Conservation (phyloP, 2,888 invertebrate genomes). For the Caenorhabditis virilis region DNA sequence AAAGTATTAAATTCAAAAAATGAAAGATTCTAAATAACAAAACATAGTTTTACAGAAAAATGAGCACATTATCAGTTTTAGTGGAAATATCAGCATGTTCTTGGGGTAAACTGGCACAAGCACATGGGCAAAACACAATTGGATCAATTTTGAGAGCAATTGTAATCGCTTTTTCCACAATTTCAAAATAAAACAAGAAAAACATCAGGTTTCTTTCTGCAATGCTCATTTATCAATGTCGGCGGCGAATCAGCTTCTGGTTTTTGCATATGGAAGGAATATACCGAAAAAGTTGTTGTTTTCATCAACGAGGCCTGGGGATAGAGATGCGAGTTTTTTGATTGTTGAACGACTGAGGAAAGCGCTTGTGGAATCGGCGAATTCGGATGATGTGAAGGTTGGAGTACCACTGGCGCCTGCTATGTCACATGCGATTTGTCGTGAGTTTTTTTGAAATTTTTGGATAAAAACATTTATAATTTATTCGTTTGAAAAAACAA, state of each 20-base stretch:
- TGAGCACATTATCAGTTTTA: slow-evolving; percentile 43
- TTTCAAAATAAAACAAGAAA: not conserved
- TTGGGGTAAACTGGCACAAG: slow-evolving; percentile 40
- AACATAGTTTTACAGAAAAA: slow-evolving; percentile 2
- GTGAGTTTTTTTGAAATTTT: slow-evolving; percentile 22
- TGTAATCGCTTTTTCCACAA: slow-evolving; percentile 7
- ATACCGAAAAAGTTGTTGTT: slow-evolving; percentile 38
- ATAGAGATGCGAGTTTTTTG: slow-evolving; percentile 27
- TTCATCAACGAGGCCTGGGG: slow-evolving; percentile 29
- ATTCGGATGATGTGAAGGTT: slow-evolving; percentile 9
- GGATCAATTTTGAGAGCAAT: slow-evolving; percentile 32
- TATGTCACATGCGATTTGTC: slow-evolving; percentile 47
- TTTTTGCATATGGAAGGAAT: slow-evolving; percentile 41
- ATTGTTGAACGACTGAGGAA: slow-evolving; percentile 24
- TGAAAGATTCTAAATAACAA: not conserved
- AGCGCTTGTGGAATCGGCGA: slow-evolving; percentile 13
- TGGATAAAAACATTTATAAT: not conserved
- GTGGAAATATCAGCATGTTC: slow-evolving; percentile 43
- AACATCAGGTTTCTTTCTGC: slow-evolving; percentile 41
- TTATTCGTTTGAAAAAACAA: too few relatives aligned
- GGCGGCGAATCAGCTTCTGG: slow-evolving; percentile 38
- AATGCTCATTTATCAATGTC: slow-evolving; percentile 45
- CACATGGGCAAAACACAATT: slow-evolving; percentile 35
- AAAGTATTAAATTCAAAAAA: too few relatives aligned
- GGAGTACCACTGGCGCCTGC: slow-evolving; percentile 39